Conservation (phyloP, 1,140 invertebrate genomes). For the Pachypsylla venusta region DNA sequence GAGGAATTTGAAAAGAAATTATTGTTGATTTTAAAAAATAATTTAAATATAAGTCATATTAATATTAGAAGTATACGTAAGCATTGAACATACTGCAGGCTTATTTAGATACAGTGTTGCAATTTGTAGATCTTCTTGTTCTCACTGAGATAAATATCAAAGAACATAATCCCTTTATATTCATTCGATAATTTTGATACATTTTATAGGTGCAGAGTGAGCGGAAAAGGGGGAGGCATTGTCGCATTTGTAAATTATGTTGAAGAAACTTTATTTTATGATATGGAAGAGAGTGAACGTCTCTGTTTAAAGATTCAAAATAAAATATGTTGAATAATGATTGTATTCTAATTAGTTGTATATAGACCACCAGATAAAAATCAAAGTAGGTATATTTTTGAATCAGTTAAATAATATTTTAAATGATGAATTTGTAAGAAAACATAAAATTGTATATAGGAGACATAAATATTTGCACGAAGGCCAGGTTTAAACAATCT, state of each 20-base stretch:
- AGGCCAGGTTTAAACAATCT: too few species aligned
- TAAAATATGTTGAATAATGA: not conserved
- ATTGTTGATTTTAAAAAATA: not conserved
- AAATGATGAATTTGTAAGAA: not conserved
- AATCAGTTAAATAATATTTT: not conserved
- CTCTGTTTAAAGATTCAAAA: not conserved
- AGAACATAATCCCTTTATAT: not conserved
- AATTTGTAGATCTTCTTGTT: not conserved
- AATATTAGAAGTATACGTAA: not conserved
- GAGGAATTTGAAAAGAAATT: not conserved
- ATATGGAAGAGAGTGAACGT: not conserved
- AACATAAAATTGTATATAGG: not conserved
- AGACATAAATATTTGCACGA: not conserved
- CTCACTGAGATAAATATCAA: not conserved
- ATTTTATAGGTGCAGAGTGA: not conserved
- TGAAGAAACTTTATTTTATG: not conserved
- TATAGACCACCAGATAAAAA: conserved; percentile 4
- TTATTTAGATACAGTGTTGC: not conserved
- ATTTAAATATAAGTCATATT: not conserved
- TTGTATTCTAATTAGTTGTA: not conserved
- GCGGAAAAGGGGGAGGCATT: not conserved
- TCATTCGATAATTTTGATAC: not conserved
- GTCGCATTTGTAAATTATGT: not conserved
- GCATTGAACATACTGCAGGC: not conserved
- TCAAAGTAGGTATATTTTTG: too few species aligned